A percentile compares a stretch with the other conserved stretches of the same genome.
These are phyloP conservation scores for Miichthys miiuy DNA, from an alignment of 2,797 vertebrate species.

Conservation along the genomic window DNA sequence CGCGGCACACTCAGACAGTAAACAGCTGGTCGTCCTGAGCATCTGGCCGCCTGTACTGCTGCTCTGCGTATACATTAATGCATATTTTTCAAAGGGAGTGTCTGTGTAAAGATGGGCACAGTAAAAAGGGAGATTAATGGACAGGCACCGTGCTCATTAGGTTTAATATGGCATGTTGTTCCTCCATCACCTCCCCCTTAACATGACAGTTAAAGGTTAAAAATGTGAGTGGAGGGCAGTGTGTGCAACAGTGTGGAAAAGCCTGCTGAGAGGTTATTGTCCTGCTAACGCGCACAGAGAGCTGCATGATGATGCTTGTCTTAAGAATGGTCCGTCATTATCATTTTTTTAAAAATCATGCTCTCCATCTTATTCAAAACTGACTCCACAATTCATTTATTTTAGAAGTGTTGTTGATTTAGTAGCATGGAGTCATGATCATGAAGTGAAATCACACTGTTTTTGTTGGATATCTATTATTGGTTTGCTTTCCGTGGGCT, in stretches of 20 bases:
- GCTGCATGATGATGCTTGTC: conserved; percentile 4
- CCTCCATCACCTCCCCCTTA: conserved; percentile 41
- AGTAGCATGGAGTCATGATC: neutral
- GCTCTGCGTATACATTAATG: neutral
- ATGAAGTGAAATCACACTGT: neutral
- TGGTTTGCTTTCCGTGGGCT: neutral
- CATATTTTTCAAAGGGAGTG: conserved; percentile 7
- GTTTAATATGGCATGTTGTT: conserved; percentile 64
- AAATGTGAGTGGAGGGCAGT: conserved; percentile 64
- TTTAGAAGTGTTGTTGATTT: neutral
- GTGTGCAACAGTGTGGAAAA: conserved; percentile 77
- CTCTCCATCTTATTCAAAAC: neutral
- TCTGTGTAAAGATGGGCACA: neutral
- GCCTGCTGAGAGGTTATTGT: conserved; percentile 74
- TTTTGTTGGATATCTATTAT: neutral
- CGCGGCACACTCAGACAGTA: neutral
- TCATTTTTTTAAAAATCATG: neutral
- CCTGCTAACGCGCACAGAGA: conserved; percentile 10
- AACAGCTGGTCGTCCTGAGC: conserved; percentile 29
- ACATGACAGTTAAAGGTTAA: conserved; percentile 72
- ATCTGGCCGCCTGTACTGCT: conserved; percentile 9
- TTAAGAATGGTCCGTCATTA: conserved; percentile 18
- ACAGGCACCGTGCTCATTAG: conserved; percentile 40
- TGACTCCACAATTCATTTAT: neutral
- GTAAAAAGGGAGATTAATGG: conserved; percentile 29